Conservation (phyloP, 2,113 vertebrate genomes). For the Centropus bengalensis region DNA sequence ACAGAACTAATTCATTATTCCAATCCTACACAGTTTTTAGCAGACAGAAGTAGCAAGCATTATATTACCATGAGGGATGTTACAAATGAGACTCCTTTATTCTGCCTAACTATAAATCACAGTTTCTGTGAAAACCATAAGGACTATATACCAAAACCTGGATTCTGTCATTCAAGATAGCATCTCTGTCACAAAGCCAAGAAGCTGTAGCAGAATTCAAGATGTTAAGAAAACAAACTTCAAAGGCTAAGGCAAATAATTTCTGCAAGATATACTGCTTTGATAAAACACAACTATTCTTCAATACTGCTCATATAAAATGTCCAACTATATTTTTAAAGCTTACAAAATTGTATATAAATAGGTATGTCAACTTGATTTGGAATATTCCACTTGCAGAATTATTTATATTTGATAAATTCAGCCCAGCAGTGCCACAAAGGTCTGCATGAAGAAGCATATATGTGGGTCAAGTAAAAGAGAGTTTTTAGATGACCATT, state of each 20-base stretch:
- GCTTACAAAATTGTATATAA: neutral
- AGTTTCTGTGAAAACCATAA: neutral
- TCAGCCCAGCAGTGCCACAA: neutral
- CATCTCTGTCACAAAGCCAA: neutral
- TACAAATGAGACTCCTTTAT: neutral
- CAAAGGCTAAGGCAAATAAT: constrained; percentile 5
- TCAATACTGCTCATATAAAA: neutral
- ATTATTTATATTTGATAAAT: neutral
- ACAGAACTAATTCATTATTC: neutral
- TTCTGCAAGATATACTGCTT: neutral
- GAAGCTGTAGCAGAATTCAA: constrained; percentile 3
- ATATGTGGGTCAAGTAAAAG: neutral
- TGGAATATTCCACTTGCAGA: neutral
- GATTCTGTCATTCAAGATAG: neutral
- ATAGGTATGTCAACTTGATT: neutral
- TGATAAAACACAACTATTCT: neutral
- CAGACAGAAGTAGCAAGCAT: neutral
- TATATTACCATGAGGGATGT: neutral
- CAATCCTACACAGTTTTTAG: neutral
- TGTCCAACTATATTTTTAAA: neutral
- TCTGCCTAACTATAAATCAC: neutral
- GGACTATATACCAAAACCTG: neutral
- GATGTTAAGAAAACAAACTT: constrained; percentile 16
- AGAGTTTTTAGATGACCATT: neutral
- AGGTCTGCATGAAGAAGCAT: neutral